Percentiles rank a stretch among this genome's conserved stretches.
Conservation (phyloP, 2,113 vertebrate species). For the Willisornis vidua region DNA sequence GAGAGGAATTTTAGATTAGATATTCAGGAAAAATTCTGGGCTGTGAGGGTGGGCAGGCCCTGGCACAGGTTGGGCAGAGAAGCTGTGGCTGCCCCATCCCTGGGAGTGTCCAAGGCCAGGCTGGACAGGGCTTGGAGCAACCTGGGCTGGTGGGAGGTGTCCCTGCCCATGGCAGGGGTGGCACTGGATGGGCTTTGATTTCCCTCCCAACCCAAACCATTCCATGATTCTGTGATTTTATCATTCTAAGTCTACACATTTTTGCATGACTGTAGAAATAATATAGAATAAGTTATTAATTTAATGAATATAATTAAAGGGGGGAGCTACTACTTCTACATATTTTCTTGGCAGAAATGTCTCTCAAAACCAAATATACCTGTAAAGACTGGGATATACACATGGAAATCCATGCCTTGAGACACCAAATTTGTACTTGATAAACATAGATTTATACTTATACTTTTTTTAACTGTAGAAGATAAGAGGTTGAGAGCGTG, state of each 20-base stretch:
- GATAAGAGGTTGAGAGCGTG: not conserved
- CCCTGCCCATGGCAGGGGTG: not conserved
- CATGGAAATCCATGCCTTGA: not conserved
- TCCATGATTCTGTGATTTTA: not conserved
- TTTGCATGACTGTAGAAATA: not conserved
- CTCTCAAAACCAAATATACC: not conserved
- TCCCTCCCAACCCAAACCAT: not conserved
- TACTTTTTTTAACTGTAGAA: not conserved
- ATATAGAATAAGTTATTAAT: not conserved
- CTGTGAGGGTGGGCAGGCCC: not conserved
- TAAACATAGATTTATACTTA: not conserved
- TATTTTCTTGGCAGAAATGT: not conserved
- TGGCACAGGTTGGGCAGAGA: not conserved
- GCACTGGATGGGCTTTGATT: accelerated
- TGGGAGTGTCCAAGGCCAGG: not conserved
- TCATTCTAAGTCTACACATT: slow-evolving; percentile 4
- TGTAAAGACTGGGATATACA: not conserved
- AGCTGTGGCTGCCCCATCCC: not conserved
- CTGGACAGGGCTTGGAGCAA: no score
- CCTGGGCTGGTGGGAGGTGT: not conserved
- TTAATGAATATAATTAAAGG: not conserved
- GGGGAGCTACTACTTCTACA: not conserved
- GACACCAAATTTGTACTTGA: not conserved
- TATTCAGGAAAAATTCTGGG: not conserved
- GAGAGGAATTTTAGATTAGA: not conserved